These are phyloP conservation scores for Sitobion miscanthi DNA, from an alignment of 1,140 invertebrate genomes.

Conservation along the genomic window DNA sequence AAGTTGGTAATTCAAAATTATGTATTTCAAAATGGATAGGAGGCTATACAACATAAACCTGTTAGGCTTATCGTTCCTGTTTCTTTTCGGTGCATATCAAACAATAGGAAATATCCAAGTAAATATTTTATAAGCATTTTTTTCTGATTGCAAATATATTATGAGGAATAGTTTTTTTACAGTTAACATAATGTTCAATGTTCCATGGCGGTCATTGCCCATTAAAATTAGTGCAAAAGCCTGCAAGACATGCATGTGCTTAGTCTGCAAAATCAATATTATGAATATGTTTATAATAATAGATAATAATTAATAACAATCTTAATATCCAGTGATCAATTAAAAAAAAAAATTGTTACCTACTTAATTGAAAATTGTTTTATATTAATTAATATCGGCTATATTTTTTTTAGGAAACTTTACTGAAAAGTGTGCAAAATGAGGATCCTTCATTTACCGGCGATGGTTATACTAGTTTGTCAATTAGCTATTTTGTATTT, in stretches of 20 bases:
- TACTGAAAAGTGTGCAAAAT: conserved; percentile 79
- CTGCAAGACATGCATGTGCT: too few relatives aligned
- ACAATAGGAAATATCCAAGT: conserved; percentile 94
- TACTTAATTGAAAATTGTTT: background rate
- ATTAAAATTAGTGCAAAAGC: background rate
- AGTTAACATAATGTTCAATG: background rate
- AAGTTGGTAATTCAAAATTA: background rate
- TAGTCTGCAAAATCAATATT: background rate
- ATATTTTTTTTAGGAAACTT: conserved; percentile 79
- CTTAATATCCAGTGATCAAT: background rate
- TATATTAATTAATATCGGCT: background rate
- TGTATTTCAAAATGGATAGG: conserved; percentile 66
- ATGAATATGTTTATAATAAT: too few relatives aligned
- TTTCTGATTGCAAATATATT: background rate
- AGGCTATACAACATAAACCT: conserved; percentile 84
- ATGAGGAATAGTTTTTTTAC: background rate
- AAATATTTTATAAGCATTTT: conserved; percentile 62
- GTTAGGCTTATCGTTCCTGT: conserved; percentile 89
- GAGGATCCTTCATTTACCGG: conserved; percentile 81
- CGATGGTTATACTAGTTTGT: conserved; percentile 86
- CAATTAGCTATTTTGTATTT: conserved; percentile 89
- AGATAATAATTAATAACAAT: background rate
- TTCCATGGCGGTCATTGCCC: background rate
- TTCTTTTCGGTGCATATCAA: conserved; percentile 93
- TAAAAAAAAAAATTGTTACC: background rate